These are phyloP conservation scores for Megalops atlanticus DNA, from an alignment of 2,113 vertebrate genomes.

Conservation along the genomic window DNA sequence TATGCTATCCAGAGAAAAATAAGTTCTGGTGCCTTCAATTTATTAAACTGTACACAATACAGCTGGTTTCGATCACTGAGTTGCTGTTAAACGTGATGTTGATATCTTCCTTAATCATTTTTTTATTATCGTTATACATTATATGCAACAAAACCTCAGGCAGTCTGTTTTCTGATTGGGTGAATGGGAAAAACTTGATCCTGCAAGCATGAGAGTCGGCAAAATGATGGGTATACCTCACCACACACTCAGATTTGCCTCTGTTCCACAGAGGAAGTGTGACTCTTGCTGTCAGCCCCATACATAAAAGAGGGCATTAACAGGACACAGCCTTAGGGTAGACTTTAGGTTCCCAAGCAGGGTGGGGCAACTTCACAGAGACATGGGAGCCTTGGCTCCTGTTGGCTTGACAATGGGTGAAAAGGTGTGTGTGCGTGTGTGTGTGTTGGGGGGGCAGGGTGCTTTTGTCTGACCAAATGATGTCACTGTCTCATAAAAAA, in stretches of 20 bases:
- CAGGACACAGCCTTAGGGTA: constrained; percentile 7
- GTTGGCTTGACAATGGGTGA: neutral
- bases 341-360: constrained; percentile 4
- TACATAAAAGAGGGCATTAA: neutral
- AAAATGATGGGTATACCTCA: neutral
- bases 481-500: neutral
- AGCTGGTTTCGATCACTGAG: too few relatives aligned
- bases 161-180: too few relatives aligned
- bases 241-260: neutral
- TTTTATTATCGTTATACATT: too few relatives aligned
- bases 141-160: too few relatives aligned
- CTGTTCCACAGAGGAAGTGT: neutral
- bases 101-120: too few relatives aligned
- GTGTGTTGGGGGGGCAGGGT: neutral
- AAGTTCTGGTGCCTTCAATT: too few relatives aligned
- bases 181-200: too few relatives aligned
- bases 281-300: neutral
- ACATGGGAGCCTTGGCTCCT: constrained; percentile 14
- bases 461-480: neutral
- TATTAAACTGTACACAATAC: too few relatives aligned
- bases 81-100: too few relatives aligned
- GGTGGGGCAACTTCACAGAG: neutral
- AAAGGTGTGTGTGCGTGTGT: constrained; percentile 22
- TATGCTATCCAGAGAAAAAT: too few relatives aligned
- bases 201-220: too few relatives aligned